Evolutionary conservation across 2,888 invertebrate genomes (phyloP).

Genomic region (Yponomeuta cagnagella): DNA sequence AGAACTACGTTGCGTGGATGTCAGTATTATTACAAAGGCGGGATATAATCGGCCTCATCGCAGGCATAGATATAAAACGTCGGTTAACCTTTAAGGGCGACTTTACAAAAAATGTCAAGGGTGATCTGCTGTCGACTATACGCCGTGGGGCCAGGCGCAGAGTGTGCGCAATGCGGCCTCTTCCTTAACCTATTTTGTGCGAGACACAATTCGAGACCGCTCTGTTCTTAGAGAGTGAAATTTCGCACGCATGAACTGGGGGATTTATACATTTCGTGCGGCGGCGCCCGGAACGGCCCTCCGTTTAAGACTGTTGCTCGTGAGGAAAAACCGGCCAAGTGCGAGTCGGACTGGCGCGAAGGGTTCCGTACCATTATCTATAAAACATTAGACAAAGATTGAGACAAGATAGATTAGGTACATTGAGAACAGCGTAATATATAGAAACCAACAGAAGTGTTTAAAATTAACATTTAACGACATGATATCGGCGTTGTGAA

Average conservation of each 20-base stretch:
- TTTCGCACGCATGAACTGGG: slow-evolving; percentile 30
- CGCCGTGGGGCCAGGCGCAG: slow-evolving; percentile 28
- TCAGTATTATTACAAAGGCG: not conserved
- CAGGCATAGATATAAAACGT: slow-evolving; percentile 29
- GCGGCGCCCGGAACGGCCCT: slow-evolving; percentile 26
- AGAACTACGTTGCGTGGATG: no score
- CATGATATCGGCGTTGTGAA: no score
- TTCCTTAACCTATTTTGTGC: slow-evolving; percentile 43
- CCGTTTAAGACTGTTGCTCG: slow-evolving; percentile 29
- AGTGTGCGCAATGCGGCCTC: slow-evolving; percentile 43
- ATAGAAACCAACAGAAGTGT: no score
- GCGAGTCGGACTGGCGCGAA: no score
- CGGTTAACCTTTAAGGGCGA: slow-evolving; percentile 20
- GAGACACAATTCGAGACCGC: slow-evolving; percentile 35
- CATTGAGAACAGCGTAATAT: no score
- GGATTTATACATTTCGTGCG: slow-evolving; percentile 29
- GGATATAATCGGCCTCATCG: slow-evolving; percentile 18
- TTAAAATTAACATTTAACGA: no score
- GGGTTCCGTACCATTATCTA: no score
- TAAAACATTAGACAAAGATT: no score
- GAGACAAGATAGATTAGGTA: no score
- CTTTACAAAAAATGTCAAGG: no score
- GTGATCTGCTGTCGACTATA: no score
- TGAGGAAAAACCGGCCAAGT: slow-evolving; percentile 11
- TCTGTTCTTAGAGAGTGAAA: slow-evolving; percentile 28